Percentiles rank a stretch among this genome's conserved stretches.
These are phyloP conservation scores for Eupithecia insigniata DNA, from an alignment of 2,888 invertebrate genomes.

Conservation along the genomic window DNA sequence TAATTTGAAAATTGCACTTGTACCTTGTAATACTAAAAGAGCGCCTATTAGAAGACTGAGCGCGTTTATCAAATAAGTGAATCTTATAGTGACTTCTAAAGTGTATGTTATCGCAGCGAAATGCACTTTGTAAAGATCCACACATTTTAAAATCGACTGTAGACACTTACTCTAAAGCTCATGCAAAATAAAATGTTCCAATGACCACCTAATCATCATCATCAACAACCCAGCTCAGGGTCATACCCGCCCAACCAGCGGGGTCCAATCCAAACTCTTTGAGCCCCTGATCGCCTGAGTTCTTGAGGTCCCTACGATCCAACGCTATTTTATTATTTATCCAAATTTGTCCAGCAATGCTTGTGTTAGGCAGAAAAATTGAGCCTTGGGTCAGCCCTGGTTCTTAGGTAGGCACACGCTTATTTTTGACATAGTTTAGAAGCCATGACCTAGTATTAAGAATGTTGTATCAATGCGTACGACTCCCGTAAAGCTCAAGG, in stretches of 20 bases:
- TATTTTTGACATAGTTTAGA: background rate
- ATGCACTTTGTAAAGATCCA: background rate
- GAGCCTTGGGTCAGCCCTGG: background rate
- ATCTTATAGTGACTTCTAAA: background rate
- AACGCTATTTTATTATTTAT: background rate
- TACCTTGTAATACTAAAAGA: background rate
- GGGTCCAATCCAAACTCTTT: background rate
- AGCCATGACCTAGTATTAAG: constrained; percentile 5
- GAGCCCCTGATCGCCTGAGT: background rate
- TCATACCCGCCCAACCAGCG: background rate
- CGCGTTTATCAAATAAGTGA: background rate
- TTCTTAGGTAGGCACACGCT: background rate
- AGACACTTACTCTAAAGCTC: background rate
- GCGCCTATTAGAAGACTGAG: background rate
- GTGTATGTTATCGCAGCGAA: background rate
- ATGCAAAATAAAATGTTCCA: background rate
- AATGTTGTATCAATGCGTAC: constrained; percentile 7
- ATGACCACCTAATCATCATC: background rate
- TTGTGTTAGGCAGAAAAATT: background rate
- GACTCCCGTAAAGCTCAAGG: constrained; percentile 1
- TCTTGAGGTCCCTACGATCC: background rate
- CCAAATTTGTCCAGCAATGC: background rate
- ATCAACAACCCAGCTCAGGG: background rate
- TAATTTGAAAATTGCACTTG: too few species aligned
- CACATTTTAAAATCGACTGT: background rate